phyloP scores from a whole-genome alignment of 1,140 invertebrate genomes.

The Drosophila ogumai region DNA sequence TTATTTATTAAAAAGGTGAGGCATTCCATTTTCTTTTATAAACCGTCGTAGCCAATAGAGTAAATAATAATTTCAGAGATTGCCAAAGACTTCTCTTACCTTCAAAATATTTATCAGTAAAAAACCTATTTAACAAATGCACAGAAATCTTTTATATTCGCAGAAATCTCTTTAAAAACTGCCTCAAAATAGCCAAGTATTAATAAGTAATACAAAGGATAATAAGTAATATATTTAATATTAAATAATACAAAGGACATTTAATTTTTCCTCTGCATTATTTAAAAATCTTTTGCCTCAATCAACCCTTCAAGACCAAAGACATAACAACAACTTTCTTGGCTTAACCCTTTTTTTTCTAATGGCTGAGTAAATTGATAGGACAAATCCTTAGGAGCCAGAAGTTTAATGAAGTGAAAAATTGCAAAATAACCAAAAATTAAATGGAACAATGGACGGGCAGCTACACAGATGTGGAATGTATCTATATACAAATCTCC shows the following conservation, averaged over 20 bases:
- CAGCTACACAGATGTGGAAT: constrained; percentile 4
- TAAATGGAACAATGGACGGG: constrained; percentile 57
- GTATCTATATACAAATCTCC: constrained; percentile 9
- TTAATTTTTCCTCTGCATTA: background rate
- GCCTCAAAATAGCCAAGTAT: background rate
- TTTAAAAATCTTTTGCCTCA: constrained; percentile 39
- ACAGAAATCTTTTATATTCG: no score
- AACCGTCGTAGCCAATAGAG: no score
- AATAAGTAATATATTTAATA: background rate
- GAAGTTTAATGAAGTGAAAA: constrained; percentile 80
- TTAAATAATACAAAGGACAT: background rate
- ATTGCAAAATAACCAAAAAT: constrained; percentile 82
- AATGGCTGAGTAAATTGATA: constrained; percentile 67
- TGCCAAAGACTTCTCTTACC: background rate
- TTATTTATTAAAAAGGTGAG: background rate
- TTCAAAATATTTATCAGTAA: no score
- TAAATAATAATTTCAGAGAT: background rate
- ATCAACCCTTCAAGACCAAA: constrained; percentile 62
- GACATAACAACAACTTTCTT: constrained; percentile 37
- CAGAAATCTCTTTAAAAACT: background rate
- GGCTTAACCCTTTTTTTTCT: constrained; percentile 59
- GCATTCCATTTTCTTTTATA: no score
- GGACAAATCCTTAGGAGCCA: constrained; percentile 70
- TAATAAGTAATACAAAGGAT: no score
- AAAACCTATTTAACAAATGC: background rate